Evolutionary conservation across 2,797 vertebrate genomes (phyloP).

Genomic region (Pteropus rufus): DNA sequence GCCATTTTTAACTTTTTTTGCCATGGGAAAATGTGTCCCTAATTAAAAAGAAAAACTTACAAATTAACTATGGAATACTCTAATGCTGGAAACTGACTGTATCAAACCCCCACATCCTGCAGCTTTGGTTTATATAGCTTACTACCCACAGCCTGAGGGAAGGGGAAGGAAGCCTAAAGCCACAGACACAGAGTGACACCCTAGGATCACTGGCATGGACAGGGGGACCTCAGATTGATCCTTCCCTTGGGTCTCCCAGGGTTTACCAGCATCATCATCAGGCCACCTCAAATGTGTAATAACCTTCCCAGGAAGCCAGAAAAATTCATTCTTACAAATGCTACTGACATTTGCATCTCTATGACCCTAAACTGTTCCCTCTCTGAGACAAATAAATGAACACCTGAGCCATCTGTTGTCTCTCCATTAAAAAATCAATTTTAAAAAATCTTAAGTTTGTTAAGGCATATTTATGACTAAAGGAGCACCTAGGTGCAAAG

Average conservation of each 20-base stretch:
- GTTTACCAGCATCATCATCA: neutral
- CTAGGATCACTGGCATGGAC: neutral
- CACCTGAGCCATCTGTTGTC: neutral
- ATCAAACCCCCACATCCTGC: neutral
- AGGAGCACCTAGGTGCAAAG: neutral
- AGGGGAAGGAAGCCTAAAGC: neutral
- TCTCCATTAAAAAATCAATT: neutral
- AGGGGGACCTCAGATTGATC: neutral
- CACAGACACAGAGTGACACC: neutral
- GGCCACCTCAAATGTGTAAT: neutral
- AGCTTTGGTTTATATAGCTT: neutral
- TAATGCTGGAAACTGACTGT: neutral
- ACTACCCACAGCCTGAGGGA: neutral
- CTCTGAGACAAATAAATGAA: slow-evolving; percentile 14
- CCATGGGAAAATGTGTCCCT: neutral
- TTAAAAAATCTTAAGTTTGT: slow-evolving; percentile 1
- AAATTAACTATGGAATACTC: neutral
- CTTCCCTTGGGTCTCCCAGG: neutral
- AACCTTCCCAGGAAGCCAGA: neutral
- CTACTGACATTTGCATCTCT: neutral
- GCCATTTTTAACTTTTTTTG: slow-evolving; percentile 3
- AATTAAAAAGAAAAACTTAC: slow-evolving; percentile 19
- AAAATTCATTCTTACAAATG: neutral
- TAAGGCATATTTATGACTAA: neutral
- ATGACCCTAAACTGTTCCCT: neutral